These are phyloP conservation scores for Numenius phaeopus DNA, from an alignment of 2,797 vertebrate species.

Conservation along the genomic window DNA sequence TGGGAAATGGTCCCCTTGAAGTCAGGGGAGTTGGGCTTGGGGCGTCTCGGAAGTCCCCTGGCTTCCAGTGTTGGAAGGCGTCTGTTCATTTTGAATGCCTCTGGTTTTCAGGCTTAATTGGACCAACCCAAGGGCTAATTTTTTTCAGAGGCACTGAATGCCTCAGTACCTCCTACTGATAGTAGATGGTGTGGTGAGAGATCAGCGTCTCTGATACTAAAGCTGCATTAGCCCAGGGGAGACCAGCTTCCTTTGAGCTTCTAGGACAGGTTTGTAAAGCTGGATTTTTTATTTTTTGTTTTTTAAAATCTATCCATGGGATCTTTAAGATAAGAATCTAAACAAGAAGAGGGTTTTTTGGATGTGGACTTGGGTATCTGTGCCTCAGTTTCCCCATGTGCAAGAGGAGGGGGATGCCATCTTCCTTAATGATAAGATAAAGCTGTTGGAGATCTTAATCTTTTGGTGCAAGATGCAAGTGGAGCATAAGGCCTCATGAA, in stretches of 20 bases:
- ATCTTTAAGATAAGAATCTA: background rate
- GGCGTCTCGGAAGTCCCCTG: slow-evolving; percentile 1
- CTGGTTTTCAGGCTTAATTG: background rate
- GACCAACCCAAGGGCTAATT: background rate
- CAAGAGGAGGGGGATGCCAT: background rate
- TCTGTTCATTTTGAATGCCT: slow-evolving; percentile 1
- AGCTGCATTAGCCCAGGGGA: background rate
- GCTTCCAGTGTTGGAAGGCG: background rate
- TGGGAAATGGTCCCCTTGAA: slow-evolving; percentile 28
- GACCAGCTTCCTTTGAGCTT: background rate
- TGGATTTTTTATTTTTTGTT: background rate
- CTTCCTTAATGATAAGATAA: background rate
- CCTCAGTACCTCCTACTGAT: background rate
- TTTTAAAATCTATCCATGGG: background rate
- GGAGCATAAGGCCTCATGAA: background rate
- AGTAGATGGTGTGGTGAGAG: background rate
- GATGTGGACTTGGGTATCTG: background rate
- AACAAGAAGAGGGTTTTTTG: background rate
- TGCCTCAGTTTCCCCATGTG: background rate
- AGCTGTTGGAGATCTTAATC: background rate
- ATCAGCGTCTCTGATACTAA: background rate
- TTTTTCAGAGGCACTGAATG: background rate
- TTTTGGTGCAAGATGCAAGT: background rate
- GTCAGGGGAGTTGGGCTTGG: background rate
- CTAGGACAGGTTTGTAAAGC: background rate